Percentiles rank a stretch among this genome's conserved stretches.
phyloP scores from a whole-genome alignment of 2,888 invertebrate species.

The Agrilus cyanescens region DNA sequence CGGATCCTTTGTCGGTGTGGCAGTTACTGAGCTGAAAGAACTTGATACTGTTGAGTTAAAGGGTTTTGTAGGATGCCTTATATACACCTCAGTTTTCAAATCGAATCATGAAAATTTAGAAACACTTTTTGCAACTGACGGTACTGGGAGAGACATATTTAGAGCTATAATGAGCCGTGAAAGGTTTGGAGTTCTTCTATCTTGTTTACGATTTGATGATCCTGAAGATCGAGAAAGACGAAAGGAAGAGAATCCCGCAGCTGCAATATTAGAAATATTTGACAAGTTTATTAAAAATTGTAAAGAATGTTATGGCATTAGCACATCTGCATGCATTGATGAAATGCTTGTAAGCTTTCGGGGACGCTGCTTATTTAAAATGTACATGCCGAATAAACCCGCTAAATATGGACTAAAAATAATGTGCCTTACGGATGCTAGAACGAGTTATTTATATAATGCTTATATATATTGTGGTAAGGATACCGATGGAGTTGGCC shows the following conservation, averaged over 20 bases:
- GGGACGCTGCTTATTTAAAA: slow-evolving; percentile 1
- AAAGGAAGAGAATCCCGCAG: too few species aligned
- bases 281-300: slow-evolving; percentile 9
- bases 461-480: slow-evolving; percentile 16
- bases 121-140: too few species aligned
- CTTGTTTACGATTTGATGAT: too few species aligned
- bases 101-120: too few species aligned
- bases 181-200: too few species aligned
- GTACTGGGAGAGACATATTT: too few species aligned
- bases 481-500: slow-evolving; percentile 11
- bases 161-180: too few species aligned
- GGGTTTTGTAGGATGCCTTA: too few species aligned
- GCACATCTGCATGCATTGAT: slow-evolving; percentile 3
- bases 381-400: slow-evolving; percentile 17
- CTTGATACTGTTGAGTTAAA: too few species aligned
- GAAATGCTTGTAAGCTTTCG: slow-evolving; percentile 7
- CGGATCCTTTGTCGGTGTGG: slow-evolving; percentile 1
- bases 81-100: too few species aligned
- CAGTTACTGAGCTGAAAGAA: too few species aligned
- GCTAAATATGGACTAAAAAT: slow-evolving; percentile 20
- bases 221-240: too few species aligned
- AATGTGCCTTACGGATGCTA: slow-evolving; percentile 15
- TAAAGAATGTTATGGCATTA: slow-evolving; percentile 4
- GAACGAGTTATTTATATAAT: slow-evolving; percentile 13
- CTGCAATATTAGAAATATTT: slow-evolving; percentile 4